phyloP scores from a whole-genome alignment of 1,140 invertebrate genomes.

The Mycetomoellerius zeteki region DNA sequence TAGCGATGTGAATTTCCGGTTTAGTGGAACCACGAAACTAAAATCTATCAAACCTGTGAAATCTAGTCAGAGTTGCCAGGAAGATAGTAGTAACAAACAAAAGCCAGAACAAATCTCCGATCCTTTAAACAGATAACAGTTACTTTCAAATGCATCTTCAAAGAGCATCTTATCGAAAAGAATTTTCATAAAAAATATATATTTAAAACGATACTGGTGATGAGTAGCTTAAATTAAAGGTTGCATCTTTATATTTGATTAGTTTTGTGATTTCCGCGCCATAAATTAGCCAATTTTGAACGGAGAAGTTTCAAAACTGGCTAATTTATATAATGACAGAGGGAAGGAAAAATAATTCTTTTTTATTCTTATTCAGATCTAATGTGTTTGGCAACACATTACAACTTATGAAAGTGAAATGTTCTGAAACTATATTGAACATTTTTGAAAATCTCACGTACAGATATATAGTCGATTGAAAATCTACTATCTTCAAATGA shows the following conservation, averaged over 20 bases:
- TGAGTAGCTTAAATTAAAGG: constrained; percentile 26
- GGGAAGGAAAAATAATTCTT: constrained; percentile 23
- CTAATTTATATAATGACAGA: constrained; percentile 15
- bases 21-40: constrained; percentile 90
- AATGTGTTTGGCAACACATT: constrained; percentile 32
- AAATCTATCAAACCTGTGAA: constrained; percentile 87
- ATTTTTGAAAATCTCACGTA: neutral
- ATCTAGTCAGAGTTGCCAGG: constrained; percentile 70
- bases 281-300: neutral
- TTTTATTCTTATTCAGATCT: constrained; percentile 39
- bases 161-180: constrained; percentile 74
- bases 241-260: constrained; percentile 18
- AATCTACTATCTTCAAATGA: constrained; percentile 3
- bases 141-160: constrained; percentile 77
- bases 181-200: constrained; percentile 54
- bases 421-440: constrained; percentile 8
- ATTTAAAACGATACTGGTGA: constrained; percentile 56
- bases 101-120: constrained; percentile 78
- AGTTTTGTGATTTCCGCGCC: neutral
- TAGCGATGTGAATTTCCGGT: constrained; percentile 90
- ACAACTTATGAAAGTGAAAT: constrained; percentile 1
- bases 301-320: neutral
- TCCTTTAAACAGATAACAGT: constrained; percentile 83
- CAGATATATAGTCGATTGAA: neutral
- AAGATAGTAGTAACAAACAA: constrained; percentile 76